Evolutionary conservation across 2,888 invertebrate genomes (phyloP).

Genomic region (Elegia similella): DNA sequence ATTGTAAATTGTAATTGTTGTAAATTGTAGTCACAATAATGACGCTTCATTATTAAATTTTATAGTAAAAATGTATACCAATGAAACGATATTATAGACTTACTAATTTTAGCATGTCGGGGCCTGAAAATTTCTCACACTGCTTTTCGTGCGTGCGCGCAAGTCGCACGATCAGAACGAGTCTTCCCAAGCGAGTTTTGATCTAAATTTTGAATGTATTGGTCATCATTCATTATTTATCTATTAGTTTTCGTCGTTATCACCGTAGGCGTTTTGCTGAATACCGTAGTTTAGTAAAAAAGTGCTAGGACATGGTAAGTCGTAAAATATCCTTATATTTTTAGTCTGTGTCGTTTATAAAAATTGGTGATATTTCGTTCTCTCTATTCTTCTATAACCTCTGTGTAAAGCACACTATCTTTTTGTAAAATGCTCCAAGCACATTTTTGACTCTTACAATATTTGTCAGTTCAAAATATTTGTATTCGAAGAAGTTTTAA

Average conservation of each 20-base stretch:
- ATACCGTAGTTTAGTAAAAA: no score
- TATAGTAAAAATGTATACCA: background rate
- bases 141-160: no score
- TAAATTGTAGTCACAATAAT: background rate
- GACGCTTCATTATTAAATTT: background rate
- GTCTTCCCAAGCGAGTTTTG: no score
- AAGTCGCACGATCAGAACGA: no score
- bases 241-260: no score
- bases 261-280: no score
- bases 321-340: background rate
- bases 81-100: no score
- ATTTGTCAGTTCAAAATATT: background rate
- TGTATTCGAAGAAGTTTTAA: background rate
- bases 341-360: background rate
- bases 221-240: no score
- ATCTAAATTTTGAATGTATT: no score
- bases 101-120: background rate
- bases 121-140: no score
- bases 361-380: background rate
- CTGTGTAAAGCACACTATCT: background rate
- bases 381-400: background rate
- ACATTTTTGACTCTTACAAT: background rate
- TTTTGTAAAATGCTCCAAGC: background rate
- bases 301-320: no score
- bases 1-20: constrained; percentile 12